Percentiles rank a stretch among this genome's conserved stretches.
Conservation (phyloP, 2,113 vertebrate species). For the Passer montanus region DNA sequence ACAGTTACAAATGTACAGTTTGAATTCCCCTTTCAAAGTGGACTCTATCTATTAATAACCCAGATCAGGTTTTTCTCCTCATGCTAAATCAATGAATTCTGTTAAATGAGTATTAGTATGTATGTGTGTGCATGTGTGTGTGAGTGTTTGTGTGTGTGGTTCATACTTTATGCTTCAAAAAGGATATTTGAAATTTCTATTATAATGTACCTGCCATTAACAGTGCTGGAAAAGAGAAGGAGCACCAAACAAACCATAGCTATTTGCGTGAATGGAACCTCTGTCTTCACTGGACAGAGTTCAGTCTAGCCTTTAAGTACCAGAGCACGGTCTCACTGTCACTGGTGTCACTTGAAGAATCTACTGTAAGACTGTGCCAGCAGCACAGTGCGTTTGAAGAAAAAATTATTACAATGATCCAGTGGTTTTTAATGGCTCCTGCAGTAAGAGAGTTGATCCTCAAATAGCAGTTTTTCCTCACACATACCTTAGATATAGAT, state of each 20-base stretch:
- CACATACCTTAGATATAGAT: background rate
- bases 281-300: background rate
- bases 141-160: no score
- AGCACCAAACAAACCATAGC: background rate
- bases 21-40: background rate
- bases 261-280: background rate
- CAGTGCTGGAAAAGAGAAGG: background rate
- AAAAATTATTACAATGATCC: background rate
- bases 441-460: background rate
- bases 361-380: background rate
- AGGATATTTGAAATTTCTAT: background rate
- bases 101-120: accelerated
- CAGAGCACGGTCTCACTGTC: background rate
- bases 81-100: background rate
- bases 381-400: background rate
- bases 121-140: no score
- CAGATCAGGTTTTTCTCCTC: background rate
- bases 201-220: background rate
- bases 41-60: background rate
- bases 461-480: background rate
- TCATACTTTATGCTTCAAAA: background rate
- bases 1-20: background rate
- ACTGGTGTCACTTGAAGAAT: background rate
- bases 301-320: background rate
- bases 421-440: background rate